Conservation (phyloP, 2,113 vertebrate species). For the Ellobius talpinus region DNA sequence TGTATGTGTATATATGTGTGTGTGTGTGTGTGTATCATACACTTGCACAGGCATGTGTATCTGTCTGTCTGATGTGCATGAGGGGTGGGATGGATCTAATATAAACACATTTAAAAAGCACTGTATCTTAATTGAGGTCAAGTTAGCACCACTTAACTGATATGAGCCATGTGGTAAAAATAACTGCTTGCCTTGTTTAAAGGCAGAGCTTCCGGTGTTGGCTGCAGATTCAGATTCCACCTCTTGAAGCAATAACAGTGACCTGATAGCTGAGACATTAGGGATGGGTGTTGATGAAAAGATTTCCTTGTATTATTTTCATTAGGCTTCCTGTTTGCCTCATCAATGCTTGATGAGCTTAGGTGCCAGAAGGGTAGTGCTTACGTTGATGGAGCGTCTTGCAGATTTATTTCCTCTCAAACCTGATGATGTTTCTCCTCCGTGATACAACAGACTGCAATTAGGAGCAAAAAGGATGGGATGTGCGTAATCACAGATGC, state of each 20-base stretch:
- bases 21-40: neutral
- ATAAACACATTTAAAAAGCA: slow-evolving; percentile 71
- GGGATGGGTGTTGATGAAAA: slow-evolving; percentile 81
- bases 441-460: slow-evolving; percentile 35
- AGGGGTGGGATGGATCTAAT: neutral
- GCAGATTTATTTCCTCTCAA: slow-evolving; percentile 73
- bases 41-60: neutral
- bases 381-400: slow-evolving; percentile 67
- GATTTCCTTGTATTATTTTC: slow-evolving; percentile 83
- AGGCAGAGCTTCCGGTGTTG: slow-evolving; percentile 71
- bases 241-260: slow-evolving; percentile 75
- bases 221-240: neutral
- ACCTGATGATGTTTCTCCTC: slow-evolving; percentile 64
- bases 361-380: slow-evolving; percentile 74
- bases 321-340: slow-evolving; percentile 85
- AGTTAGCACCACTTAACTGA: slow-evolving; percentile 67
- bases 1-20: neutral
- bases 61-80: neutral
- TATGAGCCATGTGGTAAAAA: slow-evolving; percentile 66
- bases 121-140: slow-evolving; percentile 63
- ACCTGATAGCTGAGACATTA: slow-evolving; percentile 75
- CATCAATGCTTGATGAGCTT: slow-evolving; percentile 64
- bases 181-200: slow-evolving; percentile 72
- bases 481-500: slow-evolving; percentile 40
- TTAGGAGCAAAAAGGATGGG: neutral